These are phyloP conservation scores for Mus pahari DNA, from an alignment of 2,113 vertebrate genomes.

Conservation along the genomic window DNA sequence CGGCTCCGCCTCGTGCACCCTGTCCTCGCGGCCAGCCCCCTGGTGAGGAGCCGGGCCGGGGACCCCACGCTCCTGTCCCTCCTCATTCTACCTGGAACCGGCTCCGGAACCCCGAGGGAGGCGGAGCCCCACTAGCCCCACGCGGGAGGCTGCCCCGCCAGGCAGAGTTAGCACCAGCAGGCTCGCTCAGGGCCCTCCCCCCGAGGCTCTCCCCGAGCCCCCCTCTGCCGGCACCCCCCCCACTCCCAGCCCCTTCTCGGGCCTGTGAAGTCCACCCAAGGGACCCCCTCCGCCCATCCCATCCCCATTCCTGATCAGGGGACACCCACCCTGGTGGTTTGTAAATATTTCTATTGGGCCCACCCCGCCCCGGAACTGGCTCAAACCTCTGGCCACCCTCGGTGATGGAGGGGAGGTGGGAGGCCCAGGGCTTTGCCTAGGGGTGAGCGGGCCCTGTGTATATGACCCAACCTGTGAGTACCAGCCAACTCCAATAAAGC, in stretches of 20 bases:
- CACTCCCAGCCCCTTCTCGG: not conserved
- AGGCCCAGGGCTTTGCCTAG: constrained; percentile 45
- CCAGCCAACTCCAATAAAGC: constrained; percentile 87
- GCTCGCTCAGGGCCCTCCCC: constrained; percentile 61
- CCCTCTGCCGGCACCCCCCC: constrained; percentile 62
- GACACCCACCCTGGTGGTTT: not conserved
- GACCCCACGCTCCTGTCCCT: not conserved
- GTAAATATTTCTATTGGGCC: constrained; percentile 80
- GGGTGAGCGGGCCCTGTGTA: constrained; percentile 41
- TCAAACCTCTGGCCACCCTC: constrained; percentile 63
- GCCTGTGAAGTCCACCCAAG: constrained; percentile 16
- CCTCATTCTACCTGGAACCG: not conserved
- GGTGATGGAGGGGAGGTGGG: not conserved
- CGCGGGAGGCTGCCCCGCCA: constrained; percentile 1
- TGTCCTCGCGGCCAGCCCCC: constrained; percentile 48
- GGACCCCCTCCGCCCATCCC: not conserved
- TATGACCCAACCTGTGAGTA: constrained; percentile 69
- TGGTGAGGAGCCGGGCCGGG: not conserved
- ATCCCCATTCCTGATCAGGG: constrained; percentile 56
- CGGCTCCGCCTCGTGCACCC: constrained; percentile 41
- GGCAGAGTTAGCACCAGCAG: constrained; percentile 81
- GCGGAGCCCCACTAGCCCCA: not conserved
- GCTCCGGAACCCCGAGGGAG: not conserved
- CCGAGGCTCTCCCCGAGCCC: constrained; percentile 69
- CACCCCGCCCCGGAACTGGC: constrained; percentile 59